Evolutionary conservation across 2,888 invertebrate species (phyloP).

Genomic region (Nesidiocoris tenuis): DNA sequence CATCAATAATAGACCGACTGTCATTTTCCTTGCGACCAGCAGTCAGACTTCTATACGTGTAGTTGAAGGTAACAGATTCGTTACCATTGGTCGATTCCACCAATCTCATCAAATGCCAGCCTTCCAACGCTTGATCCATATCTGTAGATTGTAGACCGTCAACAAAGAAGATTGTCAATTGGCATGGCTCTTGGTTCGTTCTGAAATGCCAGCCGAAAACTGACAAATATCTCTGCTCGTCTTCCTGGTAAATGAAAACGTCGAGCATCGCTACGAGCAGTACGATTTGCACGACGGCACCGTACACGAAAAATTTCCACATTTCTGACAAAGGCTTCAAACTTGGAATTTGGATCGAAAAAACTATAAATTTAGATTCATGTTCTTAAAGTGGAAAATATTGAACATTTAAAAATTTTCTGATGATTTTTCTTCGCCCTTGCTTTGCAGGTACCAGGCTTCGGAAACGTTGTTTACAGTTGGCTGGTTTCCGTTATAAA

Average conservation of each 20-base stretch:
- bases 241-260: not conserved
- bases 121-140: not conserved
- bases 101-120: not conserved
- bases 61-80: too few relatives aligned
- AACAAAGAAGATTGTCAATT: not conserved
- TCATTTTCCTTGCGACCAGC: not conserved
- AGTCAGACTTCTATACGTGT: too few relatives aligned
- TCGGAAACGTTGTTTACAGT: too few relatives aligned
- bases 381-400: too few relatives aligned
- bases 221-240: not conserved
- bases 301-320: not conserved
- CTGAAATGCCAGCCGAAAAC: not conserved
- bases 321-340: not conserved
- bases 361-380: too few relatives aligned
- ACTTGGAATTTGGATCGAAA: too few relatives aligned
- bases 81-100: not conserved
- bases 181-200: not conserved
- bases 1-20: not conserved
- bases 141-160: not conserved
- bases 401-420: too few relatives aligned
- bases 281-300: not conserved
- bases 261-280: not conserved
- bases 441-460: too few relatives aligned
- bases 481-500: too few relatives aligned
- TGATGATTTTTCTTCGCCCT: too few relatives aligned